Evolutionary conservation across 2,888 invertebrate genomes (phyloP), one percentile per base, ranked within the genome.

Genomic region (Euzetes globulus): DNA sequence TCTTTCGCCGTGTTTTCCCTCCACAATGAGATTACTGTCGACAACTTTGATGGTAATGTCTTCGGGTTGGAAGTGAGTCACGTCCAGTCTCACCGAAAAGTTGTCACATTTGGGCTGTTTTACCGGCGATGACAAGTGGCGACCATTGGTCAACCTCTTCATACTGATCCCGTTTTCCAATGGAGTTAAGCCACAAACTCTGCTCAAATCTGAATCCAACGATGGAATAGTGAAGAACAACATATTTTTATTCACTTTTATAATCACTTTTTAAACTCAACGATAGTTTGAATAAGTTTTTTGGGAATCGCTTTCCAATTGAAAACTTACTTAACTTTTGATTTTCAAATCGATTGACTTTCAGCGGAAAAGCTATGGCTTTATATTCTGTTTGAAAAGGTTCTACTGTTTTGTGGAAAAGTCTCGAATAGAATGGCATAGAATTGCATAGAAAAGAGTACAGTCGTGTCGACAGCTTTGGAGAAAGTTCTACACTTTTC

Each of bases 1-100:
- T 17, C 76, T 76, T 25, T 79, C 79, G 45, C 78, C 78, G 68
- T 79, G 79, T 37, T 78, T 78, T 15, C 78, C 79, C 25, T 77
- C 75, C 29, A 79, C 74, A 3, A 78, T 77, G 17, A 78, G 52
- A 25, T 37, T 68, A 68, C 78, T 75, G 71, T 73, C 78, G 13
- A 79, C 74, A 4, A 76, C 77, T 29, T 79, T 79, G 27, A 79
- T 78, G 7, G 73, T 55, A 13, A 78, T 73, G 47, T 78, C 77
- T 9, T 76, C 72, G 1, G 78, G 78, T 37, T 72, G 71, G 74
- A 78, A 78, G 17, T 77, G 77, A 55, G 71, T 75, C 13, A 76
- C 76, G 29, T 78, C 77, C 58, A 77, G 27, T 72, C 72, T 75
- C 1, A 78, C 75, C 58, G 41, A 41, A 41, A 41, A 41, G 41